Evolutionary conservation across 2,797 vertebrate species (phyloP), one percentile per base, ranked within the genome.

Genomic region (Trachurus trachurus): DNA sequence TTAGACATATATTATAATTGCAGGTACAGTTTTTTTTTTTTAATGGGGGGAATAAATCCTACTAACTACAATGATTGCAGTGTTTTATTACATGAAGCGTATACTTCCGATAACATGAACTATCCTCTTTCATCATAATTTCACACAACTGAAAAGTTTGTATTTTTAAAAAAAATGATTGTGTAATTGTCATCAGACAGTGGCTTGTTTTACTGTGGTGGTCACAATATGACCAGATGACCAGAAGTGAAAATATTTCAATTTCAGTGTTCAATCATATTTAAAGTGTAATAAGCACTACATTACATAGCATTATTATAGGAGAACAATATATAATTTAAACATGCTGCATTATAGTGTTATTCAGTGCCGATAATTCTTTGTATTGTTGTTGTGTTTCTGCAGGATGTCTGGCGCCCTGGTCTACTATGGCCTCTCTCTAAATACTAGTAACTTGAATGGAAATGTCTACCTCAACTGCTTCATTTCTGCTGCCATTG

Each of bases 401-500:
- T 67, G 53, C 66, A 87, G 84, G 85, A 26, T 78, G 12, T 44
- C 70, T 4, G 19, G 34, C 9, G 2, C 74, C 21, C 79, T 91
- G 65, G 79, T 89, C 21, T 94, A 76, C 82, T 88, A 60, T 17
- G 91, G 92, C n/a, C 77, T 93, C 42, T 83, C 86, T 22, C 87
- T 94, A 53, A 93, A 83, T 71, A 93, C 88, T 2, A 78, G 83
- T 17, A 92, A 91, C 76, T 81, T 94, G 71, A 69, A 86, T 42
- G 93, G 92, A 58, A 84, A 93, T 31, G 52, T 74, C 17, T 93
- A 89, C 75, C 57, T 94, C 62, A 94, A 88, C 88, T 92, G 86
- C 70, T 89, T 94, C 19, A 42, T 89, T 26, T 93, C 89, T 10
- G 92, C 90, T 15, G 62, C 56, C 47, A 84, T 66, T 44, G 92